A percentile compares a stretch with the other conserved stretches of the same genome.
These are phyloP conservation scores for Pachyrhynchus sulphureomaculatus DNA, from an alignment of 1,140 invertebrate species.

Conservation along the genomic window DNA sequence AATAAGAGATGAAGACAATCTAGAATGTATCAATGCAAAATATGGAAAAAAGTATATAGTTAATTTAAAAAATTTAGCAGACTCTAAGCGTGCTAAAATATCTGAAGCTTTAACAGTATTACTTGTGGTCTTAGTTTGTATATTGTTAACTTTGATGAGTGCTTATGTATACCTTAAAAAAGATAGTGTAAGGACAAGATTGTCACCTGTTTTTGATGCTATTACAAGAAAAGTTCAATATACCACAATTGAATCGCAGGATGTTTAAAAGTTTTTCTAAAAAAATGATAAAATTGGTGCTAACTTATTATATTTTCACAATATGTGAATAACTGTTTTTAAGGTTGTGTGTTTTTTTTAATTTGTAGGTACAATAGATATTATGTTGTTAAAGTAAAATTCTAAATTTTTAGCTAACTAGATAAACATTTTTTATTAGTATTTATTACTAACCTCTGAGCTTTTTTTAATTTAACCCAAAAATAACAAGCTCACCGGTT, in stretches of 20 bases:
- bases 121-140: conserved; percentile 58
- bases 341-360: too few species aligned
- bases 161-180: conserved; percentile 63
- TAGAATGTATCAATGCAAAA: conserved; percentile 55
- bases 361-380: too few species aligned
- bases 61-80: conserved; percentile 50
- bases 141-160: conserved; percentile 57
- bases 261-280: conserved; percentile 34
- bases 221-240: conserved; percentile 72
- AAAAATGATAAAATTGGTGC: neutral
- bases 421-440: too few species aligned
- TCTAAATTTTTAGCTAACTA: too few species aligned
- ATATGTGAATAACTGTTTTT: too few species aligned
- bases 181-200: conserved; percentile 58
- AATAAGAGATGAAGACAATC: conserved; percentile 59
- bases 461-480: too few species aligned
- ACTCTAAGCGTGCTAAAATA: conserved; percentile 47
- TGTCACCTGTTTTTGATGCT: conserved; percentile 65
- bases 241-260: conserved; percentile 63
- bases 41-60: conserved; percentile 47
- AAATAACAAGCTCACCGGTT: too few species aligned
- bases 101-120: conserved; percentile 57
- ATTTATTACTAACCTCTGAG: too few species aligned
- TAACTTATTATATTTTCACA: too few species aligned
- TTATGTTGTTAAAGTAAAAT: too few species aligned